A percentile compares a stretch with the other conserved stretches of the same genome.
Conservation (phyloP, 2,797 vertebrate genomes). For the Emys orbicularis region DNA sequence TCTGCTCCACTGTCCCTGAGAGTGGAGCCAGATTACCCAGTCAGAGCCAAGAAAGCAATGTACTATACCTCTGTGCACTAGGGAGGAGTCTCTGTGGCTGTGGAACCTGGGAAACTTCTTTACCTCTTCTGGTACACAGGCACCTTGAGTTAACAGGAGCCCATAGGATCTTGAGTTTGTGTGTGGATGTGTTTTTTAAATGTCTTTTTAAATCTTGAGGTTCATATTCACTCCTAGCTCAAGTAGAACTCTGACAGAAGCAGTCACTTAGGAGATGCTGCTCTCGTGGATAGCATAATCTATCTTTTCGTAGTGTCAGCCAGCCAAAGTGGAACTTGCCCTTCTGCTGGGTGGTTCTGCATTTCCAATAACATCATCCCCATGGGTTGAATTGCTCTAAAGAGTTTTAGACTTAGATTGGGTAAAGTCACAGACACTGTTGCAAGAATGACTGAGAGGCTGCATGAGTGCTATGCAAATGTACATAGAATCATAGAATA, state of each 20-base stretch:
- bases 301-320: not conserved
- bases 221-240: not conserved
- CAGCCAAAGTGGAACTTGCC: not conserved
- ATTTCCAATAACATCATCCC: not conserved
- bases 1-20: not conserved
- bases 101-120: not conserved
- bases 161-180: not conserved
- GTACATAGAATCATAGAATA: not conserved
- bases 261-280: not conserved
- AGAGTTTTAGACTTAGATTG: accelerated
- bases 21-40: not conserved
- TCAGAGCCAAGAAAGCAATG: not conserved
- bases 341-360: not conserved
- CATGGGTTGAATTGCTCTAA: not conserved
- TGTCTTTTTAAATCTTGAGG: not conserved
- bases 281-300: not conserved
- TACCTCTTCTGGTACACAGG: not conserved
- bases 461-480: not conserved
- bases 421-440: not conserved
- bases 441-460: not conserved
- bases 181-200: not conserved
- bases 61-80: not conserved
- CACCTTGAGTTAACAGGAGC: accelerated
- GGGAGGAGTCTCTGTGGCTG: not conserved
- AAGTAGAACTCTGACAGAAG: not conserved